Conservation (phyloP, 2,888 invertebrate species). For the Amaurobius ferox region DNA sequence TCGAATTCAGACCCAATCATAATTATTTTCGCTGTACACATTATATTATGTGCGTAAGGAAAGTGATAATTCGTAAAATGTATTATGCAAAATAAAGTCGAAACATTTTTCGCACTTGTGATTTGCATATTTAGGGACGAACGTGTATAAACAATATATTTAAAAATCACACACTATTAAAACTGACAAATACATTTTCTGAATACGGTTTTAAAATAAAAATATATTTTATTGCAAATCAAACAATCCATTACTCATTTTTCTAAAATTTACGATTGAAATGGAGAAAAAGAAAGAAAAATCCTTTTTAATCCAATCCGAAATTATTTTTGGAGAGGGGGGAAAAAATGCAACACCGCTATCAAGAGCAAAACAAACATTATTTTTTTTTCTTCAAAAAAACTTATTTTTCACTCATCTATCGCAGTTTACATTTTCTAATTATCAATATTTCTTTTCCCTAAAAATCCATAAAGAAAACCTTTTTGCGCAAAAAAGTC, state of each 20-base stretch:
- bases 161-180: too few relatives aligned
- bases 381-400: slow-evolving; percentile 19
- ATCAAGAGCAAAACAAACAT: slow-evolving; percentile 56
- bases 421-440: slow-evolving; percentile 70
- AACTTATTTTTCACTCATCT: slow-evolving; percentile 41
- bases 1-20: too few relatives aligned
- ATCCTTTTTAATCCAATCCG: neutral
- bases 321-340: neutral
- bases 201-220: neutral
- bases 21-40: too few relatives aligned
- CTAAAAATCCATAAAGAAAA: slow-evolving; percentile 32
- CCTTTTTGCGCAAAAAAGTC: slow-evolving; percentile 20
- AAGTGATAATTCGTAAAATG: too few relatives aligned
- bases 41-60: too few relatives aligned
- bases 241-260: slow-evolving; percentile 9
- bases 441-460: slow-evolving; percentile 66
- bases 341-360: slow-evolving; percentile 28
- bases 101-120: too few relatives aligned
- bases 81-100: too few relatives aligned
- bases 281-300: neutral
- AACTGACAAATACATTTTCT: too few relatives aligned
- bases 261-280: slow-evolving; percentile 5
- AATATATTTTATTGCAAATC: neutral
- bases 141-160: too few relatives aligned
- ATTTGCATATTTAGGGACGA: too few relatives aligned